These are phyloP conservation scores for Trichonephila clavipes DNA, from an alignment of 1,140 invertebrate genomes.

Conservation along the genomic window DNA sequence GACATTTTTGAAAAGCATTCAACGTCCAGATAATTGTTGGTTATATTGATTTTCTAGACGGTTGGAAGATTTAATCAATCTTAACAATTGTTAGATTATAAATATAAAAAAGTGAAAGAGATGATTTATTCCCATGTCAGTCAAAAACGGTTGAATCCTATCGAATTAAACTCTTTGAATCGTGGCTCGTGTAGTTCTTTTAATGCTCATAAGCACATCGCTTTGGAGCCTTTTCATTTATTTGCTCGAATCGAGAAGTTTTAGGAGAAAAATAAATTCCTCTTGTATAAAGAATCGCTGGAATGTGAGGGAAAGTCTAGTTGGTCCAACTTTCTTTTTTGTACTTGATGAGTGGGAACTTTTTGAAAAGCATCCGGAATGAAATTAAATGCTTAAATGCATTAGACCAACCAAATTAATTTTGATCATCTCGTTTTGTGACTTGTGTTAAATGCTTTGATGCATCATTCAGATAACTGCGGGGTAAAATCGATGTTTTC, in stretches of 20 bases:
- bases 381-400: constrained; percentile 19
- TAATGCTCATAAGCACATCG: background rate
- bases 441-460: background rate
- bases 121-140: background rate
- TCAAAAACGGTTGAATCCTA: background rate
- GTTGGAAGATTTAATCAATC: too few species aligned
- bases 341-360: background rate
- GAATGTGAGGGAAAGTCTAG: constrained; percentile 26
- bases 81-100: too few species aligned
- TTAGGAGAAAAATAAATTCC: constrained; percentile 8
- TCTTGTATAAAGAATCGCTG: constrained; percentile 15
- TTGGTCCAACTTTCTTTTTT: constrained; percentile 18
- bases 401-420: background rate
- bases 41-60: too few species aligned
- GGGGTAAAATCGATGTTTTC: too few species aligned
- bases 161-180: background rate
- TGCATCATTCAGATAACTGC: too few species aligned
- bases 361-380: background rate
- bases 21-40: too few species aligned
- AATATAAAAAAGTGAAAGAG: background rate
- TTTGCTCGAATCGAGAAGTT: constrained; percentile 14
- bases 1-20: too few species aligned
- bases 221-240: background rate
- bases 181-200: background rate
- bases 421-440: background rate